Evolutionary conservation across 2,888 invertebrate species (phyloP).

Genomic region (Aphidoletes aphidimyza): DNA sequence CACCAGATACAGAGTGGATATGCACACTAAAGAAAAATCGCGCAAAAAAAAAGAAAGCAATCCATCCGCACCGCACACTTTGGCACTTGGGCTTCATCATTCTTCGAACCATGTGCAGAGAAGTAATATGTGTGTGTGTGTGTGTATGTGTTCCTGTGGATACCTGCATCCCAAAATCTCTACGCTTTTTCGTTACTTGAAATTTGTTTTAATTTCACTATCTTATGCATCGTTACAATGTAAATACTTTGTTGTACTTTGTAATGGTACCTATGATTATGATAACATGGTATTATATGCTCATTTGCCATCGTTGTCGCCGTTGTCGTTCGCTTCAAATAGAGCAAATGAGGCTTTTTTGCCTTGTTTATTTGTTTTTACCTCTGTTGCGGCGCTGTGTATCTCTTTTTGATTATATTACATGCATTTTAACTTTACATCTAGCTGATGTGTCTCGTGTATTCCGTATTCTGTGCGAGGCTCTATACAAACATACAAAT

Average conservation of each 20-base stretch:
- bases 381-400: constrained; percentile 15
- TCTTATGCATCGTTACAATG: constrained; percentile 47
- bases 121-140: not conserved
- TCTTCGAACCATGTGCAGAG: not conserved
- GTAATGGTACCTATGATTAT: constrained; percentile 48
- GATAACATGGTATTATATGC: constrained; percentile 49
- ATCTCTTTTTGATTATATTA: constrained; percentile 46
- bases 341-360: constrained; percentile 11
- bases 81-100: not conserved
- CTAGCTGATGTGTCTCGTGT: not conserved
- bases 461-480: too few relatives aligned
- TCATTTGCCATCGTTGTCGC: constrained; percentile 7
- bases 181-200: constrained; percentile 34
- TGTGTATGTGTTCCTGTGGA: not conserved
- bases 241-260: constrained; percentile 46
- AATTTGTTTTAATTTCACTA: constrained; percentile 51
- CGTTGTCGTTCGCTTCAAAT: not conserved
- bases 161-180: not conserved
- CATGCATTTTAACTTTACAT: constrained; percentile 33
- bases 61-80: not conserved
- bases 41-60: not conserved
- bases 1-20: not conserved
- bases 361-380: constrained; percentile 1
- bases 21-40: not conserved
- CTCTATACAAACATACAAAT: not conserved